Base-by-base conservation (phyloP, 1,140 invertebrate genomes). In the Reticulitermes speratus region DNA sequence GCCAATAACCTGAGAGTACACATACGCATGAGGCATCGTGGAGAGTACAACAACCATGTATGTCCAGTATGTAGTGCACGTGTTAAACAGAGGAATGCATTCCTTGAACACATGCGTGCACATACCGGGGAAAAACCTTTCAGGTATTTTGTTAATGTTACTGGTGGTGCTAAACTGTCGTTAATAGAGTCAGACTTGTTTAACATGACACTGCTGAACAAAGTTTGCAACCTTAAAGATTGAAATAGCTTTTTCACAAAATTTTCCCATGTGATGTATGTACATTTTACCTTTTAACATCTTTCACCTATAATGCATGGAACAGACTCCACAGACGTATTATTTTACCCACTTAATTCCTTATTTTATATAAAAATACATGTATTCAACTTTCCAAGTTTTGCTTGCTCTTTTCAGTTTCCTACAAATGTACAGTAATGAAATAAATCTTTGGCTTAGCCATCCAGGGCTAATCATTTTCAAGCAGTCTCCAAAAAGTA, bases 1-100 rank as follows among this genome's bases (percentile, higher is more conserved):
- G 84, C 87, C 23, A 88, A 87, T 84, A 88, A 87, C 81, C 52
- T 88, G 52, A 87, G 86, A n/a, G 87, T 87, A 6, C 88, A 88
- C 69, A 82, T 88, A 9, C 83, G 85, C 11, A 85, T 87, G 84
- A 65, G 84, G 14, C 87, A 87, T 85, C 30, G 75, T 65, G 87
- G 87, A 38, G 87, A 87, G 30, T 87, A 85, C 59, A 82, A 87
- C 45, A 87, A 87, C 23, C 86, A 87, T 45, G 86, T 87, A 14
- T 87, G 87, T 82, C 87, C 87, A 48, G 87, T 87, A 23, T 87
- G 87, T 84, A 48, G 84, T 48, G 84, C 85, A 30, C 65, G 83
- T 30, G 86, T 87, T 44, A 87, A 87, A 83, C 84, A 85, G 38
- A 44, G 86, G 59, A 52, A 55, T 81, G 86, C 87, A 7, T 87